Evolutionary conservation across 2,888 invertebrate species (phyloP), one percentile per base, ranked within the genome.

Genomic region (Prenolepis imparis): DNA sequence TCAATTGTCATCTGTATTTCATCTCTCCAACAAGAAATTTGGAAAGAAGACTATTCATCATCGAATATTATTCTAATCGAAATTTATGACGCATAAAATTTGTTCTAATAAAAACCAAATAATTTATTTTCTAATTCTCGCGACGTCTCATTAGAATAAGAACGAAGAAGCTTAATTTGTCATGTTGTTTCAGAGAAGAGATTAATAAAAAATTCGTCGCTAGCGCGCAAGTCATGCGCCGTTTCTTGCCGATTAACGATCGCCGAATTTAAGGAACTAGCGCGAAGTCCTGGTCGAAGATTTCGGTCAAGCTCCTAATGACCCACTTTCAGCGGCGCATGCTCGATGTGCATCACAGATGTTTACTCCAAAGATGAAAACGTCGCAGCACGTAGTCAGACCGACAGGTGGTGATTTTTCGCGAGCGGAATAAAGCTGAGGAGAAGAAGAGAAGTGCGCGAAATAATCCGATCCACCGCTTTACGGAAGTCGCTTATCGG

Each of bases 271-370:
- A 70, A 78, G 70, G 32, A 78, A 78, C 44, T 32, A 44, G 41
- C 44, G 32, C 70, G 59, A 78, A 67, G 70, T 78, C 78, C 70
- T 70, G 78, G 21, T 41, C 32, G 57, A 80, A 48, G 83, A 89
- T 87, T 86, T 89, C 83, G 80, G 88, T 83, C 75, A 84, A 82
- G 81, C 77, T 39, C 72, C 82, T 59, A 83, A 82, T 84, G 84
- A 86, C 84, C 89, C 44, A 73, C 68, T 82, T 89, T 68, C 57
- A 70, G 73, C 66, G 57, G 90, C 89, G 89, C 89, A 89, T 90
- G 89, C 83, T 44, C 68, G 48, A 41, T 11, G 9, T 63, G 59
- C 80, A 83, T 86, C 44, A n/a, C n/a, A 75, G 70, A 87, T 83
- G 84, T 87, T 52, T 70, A 52, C 86, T 89, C 70, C 39, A 66